Evolutionary conservation across 1,140 invertebrate species (phyloP), one percentile per base, ranked within the genome.

Genomic region (Drosophila sucinea): DNA sequence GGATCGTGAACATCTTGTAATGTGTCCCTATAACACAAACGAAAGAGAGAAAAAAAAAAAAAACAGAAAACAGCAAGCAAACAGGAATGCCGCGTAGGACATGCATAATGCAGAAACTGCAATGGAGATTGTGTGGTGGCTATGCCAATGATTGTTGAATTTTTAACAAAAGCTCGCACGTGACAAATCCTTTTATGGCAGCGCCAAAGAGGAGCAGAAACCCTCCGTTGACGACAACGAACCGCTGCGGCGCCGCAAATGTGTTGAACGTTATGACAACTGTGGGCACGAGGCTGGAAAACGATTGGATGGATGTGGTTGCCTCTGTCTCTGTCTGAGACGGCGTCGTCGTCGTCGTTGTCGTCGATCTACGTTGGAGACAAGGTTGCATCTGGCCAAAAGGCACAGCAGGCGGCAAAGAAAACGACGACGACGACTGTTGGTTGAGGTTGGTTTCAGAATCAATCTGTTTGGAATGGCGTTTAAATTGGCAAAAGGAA

Each of bases 111-210:
- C 84, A 89, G 82, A 57, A 65, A 69, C 60, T 72, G 65, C 76
- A 78, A 74, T 80, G 76, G 67, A 66, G 77, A 80, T 80, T 80
- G 75, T 66, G 65, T 47, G 33, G 61, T 51, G 33, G 27, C 74
- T 41, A 47, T 62, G 33, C 61, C 66, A 73, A 84, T 90, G 90
- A 91, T 91, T 90, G 89, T 83, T 91, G 90, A 79, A 80, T 91
- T 81, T 83, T 73, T 79, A 91, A 86, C 82, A 86, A 90, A 91
- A 90, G 87, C 85, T 91, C 90, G 90, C 90, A 91, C 90, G 90
- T 91, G 90, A 91, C 90, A 91, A 91, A 91, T 90, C 90, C 90
- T 86, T 91, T 89, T 91, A 90, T 84, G 90, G 90, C 71, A 81
- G 86, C 82, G 77, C 82, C 67, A 67, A 76, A 79, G 70, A 67